Conservation (phyloP, 2,888 invertebrate species). For the Exocentrus adspersus region DNA sequence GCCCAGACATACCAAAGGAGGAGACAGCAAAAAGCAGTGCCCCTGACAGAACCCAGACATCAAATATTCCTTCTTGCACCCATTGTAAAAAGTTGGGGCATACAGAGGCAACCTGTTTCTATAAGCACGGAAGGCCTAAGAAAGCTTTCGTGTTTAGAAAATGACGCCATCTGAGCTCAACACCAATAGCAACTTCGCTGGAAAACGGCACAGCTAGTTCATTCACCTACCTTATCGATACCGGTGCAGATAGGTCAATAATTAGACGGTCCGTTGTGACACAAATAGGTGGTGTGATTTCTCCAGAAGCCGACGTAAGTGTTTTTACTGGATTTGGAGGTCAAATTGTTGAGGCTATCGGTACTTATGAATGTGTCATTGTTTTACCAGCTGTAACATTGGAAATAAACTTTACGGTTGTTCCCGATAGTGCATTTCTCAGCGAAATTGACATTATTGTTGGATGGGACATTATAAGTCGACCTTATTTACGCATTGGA, state of each 20-base stretch:
- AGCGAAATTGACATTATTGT: conserved; percentile 4
- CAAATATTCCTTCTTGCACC: no score
- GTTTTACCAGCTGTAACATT: conserved; percentile 35
- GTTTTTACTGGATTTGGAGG: conserved; percentile 28
- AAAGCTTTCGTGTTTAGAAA: conserved; percentile 22
- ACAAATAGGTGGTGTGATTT: conserved; percentile 5
- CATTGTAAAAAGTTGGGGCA: conserved; percentile 39
- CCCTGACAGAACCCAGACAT: neutral
- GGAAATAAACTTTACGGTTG: conserved; percentile 34
- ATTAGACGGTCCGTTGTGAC: conserved; percentile 29
- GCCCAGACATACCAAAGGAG: neutral
- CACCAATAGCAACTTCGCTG: conserved; percentile 38
- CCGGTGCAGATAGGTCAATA: conserved; percentile 40
- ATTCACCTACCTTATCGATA: conserved; percentile 41
- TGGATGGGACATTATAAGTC: neutral
- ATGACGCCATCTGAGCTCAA: conserved; percentile 24
- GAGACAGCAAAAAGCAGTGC: neutral
- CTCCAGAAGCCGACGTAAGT: conserved; percentile 6
- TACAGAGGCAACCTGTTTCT: conserved; percentile 34
- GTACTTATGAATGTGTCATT: conserved; percentile 31
- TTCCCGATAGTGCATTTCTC: conserved; percentile 29
- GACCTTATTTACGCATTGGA: neutral
- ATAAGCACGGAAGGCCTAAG: conserved; percentile 36
- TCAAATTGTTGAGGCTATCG: conserved; percentile 32
- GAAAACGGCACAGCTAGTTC: conserved; percentile 23